Evolutionary conservation across 2,888 invertebrate species (phyloP).

Genomic region (Neria commutata): DNA sequence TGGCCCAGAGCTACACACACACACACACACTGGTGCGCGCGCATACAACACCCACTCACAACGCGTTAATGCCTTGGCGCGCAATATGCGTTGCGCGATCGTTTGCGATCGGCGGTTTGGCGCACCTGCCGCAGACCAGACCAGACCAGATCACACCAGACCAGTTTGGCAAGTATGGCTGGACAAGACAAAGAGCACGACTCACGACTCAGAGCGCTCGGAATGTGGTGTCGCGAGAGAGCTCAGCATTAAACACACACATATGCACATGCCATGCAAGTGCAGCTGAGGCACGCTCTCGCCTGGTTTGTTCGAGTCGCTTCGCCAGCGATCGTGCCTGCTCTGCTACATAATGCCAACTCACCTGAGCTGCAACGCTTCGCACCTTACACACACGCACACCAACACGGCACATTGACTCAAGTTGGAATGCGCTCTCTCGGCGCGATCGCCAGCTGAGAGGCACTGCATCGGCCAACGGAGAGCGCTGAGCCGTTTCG

Average conservation of each 20-base stretch:
- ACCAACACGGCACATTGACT: background rate
- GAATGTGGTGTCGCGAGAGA: no score
- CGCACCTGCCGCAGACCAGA: no score
- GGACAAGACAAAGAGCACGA: slow-evolving; percentile 5
- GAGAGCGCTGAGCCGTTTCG: slow-evolving; percentile 18
- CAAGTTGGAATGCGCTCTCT: no score
- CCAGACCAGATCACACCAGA: no score
- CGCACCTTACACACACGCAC: slow-evolving; percentile 5
- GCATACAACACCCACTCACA: slow-evolving; percentile 50
- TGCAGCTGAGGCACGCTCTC: no score
- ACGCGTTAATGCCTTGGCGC: slow-evolving; percentile 16
- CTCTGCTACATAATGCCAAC: background rate
- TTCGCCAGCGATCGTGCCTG: background rate
- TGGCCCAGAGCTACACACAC: no score
- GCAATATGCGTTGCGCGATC: slow-evolving; percentile 29
- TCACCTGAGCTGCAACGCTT: slow-evolving; percentile 25
- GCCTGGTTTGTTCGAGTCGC: background rate
- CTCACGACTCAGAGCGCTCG: no score
- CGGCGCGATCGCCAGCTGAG: slow-evolving; percentile 2
- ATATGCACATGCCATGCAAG: no score
- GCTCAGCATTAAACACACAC: no score
- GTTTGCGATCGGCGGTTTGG: background rate
- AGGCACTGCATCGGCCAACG: slow-evolving; percentile 9
- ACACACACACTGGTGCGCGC: slow-evolving; percentile 35
- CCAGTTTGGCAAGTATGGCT: slow-evolving; percentile 19